Base-by-base conservation (phyloP, 2,888 invertebrate genomes). In the Eupsilia transversa region DNA sequence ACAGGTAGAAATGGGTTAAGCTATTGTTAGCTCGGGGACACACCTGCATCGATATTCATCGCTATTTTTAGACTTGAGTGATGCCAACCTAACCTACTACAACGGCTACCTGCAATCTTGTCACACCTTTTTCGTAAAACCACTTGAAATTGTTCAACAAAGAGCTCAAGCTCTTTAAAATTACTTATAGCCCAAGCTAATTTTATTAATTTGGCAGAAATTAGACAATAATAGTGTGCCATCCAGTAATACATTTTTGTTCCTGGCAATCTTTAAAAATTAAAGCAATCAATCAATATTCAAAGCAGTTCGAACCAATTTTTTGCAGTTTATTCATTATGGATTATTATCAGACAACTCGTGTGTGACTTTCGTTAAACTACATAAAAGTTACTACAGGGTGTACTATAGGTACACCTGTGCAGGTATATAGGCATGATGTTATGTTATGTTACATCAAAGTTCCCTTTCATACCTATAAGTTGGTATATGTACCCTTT, bases 1-100 rank as follows among this genome's bases (percentile, higher is more conserved):
- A 27, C 46, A 33, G 35, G 61, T 46, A 64, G 68, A 86, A 80
- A 60, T 72, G 70, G 81, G 81, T 69, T 67, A 69, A 43, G 65
- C 41, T 82, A 82, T 81, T 77, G 43, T 82, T 77, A 77, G 77
- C 30, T 46, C 41, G 52, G 30, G 66, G 65, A 56, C 33, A 56
- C 33, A 68, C 64, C 63, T 69, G 57, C 35, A 76, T 77, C 74
- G 72, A 79, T 75, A 84, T 60, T 72, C 57, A 63, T 10, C 7
- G 54, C 66, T 82, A 82, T 76, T 72, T 79, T 76, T 64, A 72
- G 57, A 30, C 14, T 43, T 41, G 38, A 65, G 33, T 70, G 46
- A 46, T 41, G 49, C 63, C 35, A 57, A 65, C 69, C 35, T 74
- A 71, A 60, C 68, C 69, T 59, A 43, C 43, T 54, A 57, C 12